A percentile compares a stretch with the other conserved stretches of the same genome.
Conservation (phyloP, 2,888 invertebrate genomes). For the Eurois occulta region DNA sequence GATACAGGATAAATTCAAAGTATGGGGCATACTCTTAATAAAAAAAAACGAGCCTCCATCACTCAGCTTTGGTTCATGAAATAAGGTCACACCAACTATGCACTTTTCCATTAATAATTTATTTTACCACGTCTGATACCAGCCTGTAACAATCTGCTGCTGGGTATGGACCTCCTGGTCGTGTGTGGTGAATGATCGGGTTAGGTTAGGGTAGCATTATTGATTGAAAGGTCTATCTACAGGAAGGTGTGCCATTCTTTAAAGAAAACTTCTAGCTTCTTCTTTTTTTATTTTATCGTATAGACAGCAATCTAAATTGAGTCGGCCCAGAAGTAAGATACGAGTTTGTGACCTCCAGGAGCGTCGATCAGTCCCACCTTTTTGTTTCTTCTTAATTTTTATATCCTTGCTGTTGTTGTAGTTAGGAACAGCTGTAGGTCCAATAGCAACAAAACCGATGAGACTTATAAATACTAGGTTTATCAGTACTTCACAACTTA, state of each 20-base stretch:
- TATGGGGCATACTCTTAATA: too few relatives aligned
- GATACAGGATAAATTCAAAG: too few relatives aligned
- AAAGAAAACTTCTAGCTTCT: background rate
- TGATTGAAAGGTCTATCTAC: background rate
- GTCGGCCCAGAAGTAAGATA: background rate
- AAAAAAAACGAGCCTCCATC: background rate
- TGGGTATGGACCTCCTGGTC: too few relatives aligned
- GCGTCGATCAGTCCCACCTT: background rate
- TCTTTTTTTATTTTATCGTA: background rate
- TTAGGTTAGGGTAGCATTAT: background rate
- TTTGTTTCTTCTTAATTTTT: background rate
- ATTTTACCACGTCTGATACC: too few relatives aligned
- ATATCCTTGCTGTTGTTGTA: background rate
- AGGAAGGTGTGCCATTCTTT: background rate
- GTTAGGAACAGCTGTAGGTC: background rate
- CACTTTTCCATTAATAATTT: too few relatives aligned
- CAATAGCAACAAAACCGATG: background rate
- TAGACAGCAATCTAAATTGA: background rate
- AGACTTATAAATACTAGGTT: background rate
- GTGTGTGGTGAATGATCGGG: background rate
- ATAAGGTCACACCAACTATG: too few relatives aligned
- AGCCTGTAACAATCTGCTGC: too few relatives aligned
- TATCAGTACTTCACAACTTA: constrained; percentile 2
- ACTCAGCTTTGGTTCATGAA: background rate
- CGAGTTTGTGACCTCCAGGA: background rate